A percentile compares a stretch with the other conserved stretches of the same genome.
These are phyloP conservation scores for Kryptolebias marmoratus DNA, from an alignment of 2,113 vertebrate genomes.

Conservation along the genomic window DNA sequence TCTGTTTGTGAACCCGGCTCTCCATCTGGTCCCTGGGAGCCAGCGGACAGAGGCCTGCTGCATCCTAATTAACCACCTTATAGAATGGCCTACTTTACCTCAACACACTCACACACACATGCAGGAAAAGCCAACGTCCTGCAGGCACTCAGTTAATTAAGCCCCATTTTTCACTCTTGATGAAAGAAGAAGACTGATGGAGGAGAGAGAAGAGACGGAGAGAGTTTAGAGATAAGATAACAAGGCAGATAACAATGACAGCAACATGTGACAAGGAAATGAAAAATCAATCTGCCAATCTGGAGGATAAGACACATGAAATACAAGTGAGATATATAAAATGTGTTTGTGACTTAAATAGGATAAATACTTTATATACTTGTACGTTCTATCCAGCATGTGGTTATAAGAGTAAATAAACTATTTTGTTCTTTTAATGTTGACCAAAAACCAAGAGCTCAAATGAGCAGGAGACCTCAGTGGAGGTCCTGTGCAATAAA, in stretches of 20 bases:
- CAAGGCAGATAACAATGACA: constrained; percentile 47
- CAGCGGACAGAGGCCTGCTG: constrained; percentile 69
- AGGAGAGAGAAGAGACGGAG: constrained; percentile 7
- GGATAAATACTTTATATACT: too few species aligned
- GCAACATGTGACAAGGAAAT: constrained; percentile 38
- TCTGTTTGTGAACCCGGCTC: constrained; percentile 64
- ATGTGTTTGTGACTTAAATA: too few species aligned
- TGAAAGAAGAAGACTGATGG: constrained; percentile 28
- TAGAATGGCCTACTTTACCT: constrained; percentile 79
- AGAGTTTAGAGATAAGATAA: constrained; percentile 36
- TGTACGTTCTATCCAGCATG: too few species aligned
- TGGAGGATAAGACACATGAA: not conserved
- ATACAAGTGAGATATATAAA: not conserved
- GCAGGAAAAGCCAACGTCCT: constrained; percentile 61
- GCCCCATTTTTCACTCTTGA: constrained; percentile 71
- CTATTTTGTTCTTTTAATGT: too few species aligned
- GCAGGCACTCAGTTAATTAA: constrained; percentile 75
- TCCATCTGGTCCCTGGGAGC: constrained; percentile 77
- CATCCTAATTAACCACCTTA: constrained; percentile 82
- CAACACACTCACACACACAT: constrained; percentile 41
- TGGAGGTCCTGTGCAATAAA: too few species aligned
- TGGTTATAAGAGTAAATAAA: too few species aligned
- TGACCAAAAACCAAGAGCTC: too few species aligned
- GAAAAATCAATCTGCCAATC: constrained; percentile 28
- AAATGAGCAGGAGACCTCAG: too few species aligned